Base-by-base conservation (phyloP, 1,140 invertebrate genomes). In the Telenomus remus region DNA sequence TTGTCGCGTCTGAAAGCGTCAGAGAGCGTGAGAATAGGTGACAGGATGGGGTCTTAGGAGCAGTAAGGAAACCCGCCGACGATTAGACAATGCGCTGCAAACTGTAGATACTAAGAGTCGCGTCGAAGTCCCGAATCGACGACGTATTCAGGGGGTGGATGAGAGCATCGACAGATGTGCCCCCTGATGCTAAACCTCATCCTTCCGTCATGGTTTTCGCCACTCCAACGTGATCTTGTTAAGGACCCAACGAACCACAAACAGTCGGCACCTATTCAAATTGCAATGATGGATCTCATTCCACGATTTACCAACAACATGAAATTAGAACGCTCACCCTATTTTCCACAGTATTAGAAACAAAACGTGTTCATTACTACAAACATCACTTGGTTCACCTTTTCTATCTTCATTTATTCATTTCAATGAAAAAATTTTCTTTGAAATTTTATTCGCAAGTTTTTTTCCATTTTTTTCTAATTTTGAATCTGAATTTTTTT, bases 181-280 rank as follows among this genome's bases (percentile, higher is more conserved):
- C 59, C 60, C 68, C 72, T 68, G 77, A 68, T 76, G 78, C 70
- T 76, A 66, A 79, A 79, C 77, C 68, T 79, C 76, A 79, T 79
- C 76, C 76, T 72, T 79, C 68, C 71, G 46, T 70, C 71, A 75
- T 42, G 71, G 47, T 75, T 77, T n/a, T 70, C 14, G 63, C 73
- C 53, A 76, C 73, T 78, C 78, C 76, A 73, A 72, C 80, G 81
- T 86, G 85, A 88, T 87, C 86, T 87, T 83, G 86, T 88, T 88
- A 86, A 82, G 81, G 84, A 80, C 80, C 82, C 86, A 86, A 80
- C 79, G 85, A 86, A 86, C 84, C 85, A 83, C 83, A 80, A 87
- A 86, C 80, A 83, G 76, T 84, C 84, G 80, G 78, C 80, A 80
- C 81, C 84, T 84, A 86, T 87, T 86, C 80, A 83, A 84, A 82